Evolutionary conservation across 30 jellyfish, hydroid and myxozoan genomes (phyloP), one percentile per base, ranked within the genome.

Genomic region (Aurelia sp.): DNA sequence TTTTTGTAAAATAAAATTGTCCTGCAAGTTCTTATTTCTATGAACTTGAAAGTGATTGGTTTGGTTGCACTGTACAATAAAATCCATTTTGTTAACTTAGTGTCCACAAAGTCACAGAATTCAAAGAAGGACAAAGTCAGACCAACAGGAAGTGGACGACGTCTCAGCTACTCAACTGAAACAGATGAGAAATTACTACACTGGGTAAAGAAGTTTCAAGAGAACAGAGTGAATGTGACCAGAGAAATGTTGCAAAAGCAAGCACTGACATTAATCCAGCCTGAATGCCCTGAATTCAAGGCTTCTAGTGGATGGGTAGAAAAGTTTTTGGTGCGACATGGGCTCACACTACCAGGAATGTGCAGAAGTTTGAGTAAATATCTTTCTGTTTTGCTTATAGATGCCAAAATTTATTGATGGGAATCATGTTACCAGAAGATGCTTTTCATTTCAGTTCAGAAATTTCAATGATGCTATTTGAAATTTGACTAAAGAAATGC

Each of bases 221-320:
- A 81, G 50, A 74, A 60, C 57, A 69, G 89, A 21, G 88, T 71
- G 20, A 67, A 66, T 35, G 91, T 90, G 23, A 74, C 95, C n/a
- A 70, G 89, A 40, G 97, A 90, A 51, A 90, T 71, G 91, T 66
- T 90, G 31, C 92, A 86, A 52, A 74, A 78, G n/a, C 95, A 90
- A 55, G 97, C 97, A 18, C 73, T 82, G 27, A 23, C 84, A 6
- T 44, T 90, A 20, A 82, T 90, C 8, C 95, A 83, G 52, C 89
- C 84, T 3, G 91, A 90, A 59, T 79, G 97, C 74, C 92, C 88
- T 9, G 97, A 90, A 10, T 90, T 90, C 81, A 90, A 90, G 62
- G 97, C 97, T 3, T 90, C 97, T 0, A 82, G 89, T 59, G 97
- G 97, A 30, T 90, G 97, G 97, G 86, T 90, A 5, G 97, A 90